phyloP scores from a whole-genome alignment of 1,140 invertebrate genomes.

The Heliconius hermathena region DNA sequence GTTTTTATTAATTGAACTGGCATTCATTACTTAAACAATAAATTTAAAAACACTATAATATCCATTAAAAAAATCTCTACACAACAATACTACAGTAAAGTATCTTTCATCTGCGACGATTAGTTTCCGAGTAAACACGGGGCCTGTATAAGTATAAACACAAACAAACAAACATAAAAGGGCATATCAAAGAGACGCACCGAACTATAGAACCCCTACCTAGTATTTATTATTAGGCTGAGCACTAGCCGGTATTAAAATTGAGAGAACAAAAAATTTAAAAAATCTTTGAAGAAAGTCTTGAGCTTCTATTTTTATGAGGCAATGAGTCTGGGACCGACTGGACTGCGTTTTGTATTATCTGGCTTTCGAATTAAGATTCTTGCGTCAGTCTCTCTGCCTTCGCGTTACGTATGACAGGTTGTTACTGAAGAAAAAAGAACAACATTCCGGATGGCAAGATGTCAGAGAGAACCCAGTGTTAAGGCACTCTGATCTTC shows the following conservation, averaged over 20 bases:
- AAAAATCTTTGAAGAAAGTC: constrained; percentile 10
- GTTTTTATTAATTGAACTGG: too few species aligned
- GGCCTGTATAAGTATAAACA: constrained; percentile 23
- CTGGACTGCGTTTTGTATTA: constrained; percentile 8
- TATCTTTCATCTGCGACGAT: constrained; percentile 8
- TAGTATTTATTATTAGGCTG: constrained; percentile 35
- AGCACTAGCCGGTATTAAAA: constrained; percentile 26
- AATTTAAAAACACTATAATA: too few species aligned
- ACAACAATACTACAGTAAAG: neutral
- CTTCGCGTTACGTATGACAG: neutral
- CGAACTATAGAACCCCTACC: constrained; percentile 12
- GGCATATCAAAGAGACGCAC: constrained; percentile 24
- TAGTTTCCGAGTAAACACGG: neutral
- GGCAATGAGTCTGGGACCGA: constrained; percentile 17
- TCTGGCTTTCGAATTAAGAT: constrained; percentile 24
- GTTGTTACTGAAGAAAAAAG: neutral
- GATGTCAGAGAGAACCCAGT: too few species aligned
- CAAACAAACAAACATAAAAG: constrained; percentile 32
- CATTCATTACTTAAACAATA: too few species aligned
- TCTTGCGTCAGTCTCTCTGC: constrained; percentile 10
- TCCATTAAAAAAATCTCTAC: neutral
- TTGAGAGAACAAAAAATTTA: constrained; percentile 1
- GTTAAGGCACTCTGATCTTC: too few species aligned
- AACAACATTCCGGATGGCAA: too few species aligned
- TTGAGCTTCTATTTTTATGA: constrained; percentile 16